These are phyloP conservation scores for Sphyrna mokarran DNA, from an alignment of 2,113 vertebrate species.

Conservation along the genomic window DNA sequence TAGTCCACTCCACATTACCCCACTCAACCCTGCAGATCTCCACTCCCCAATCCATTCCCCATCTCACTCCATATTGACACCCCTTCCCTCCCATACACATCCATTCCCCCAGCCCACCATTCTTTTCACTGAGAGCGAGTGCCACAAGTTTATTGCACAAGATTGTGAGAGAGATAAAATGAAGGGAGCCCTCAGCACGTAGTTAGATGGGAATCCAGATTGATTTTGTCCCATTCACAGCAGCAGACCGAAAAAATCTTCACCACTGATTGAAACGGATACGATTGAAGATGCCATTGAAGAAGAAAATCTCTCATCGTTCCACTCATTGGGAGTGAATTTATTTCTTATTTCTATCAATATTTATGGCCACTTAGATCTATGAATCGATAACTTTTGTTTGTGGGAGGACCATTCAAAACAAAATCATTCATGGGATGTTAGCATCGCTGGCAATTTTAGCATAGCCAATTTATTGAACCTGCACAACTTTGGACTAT, in stretches of 20 bases:
- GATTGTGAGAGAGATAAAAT: neutral
- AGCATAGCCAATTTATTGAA: too few species aligned
- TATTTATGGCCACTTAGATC: neutral
- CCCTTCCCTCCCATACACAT: too few species aligned
- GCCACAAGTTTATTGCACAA: neutral
- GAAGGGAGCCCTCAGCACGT: neutral
- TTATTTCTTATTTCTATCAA: neutral
- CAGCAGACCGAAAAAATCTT: neutral
- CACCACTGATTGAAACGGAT: neutral
- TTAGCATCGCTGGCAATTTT: too few species aligned
- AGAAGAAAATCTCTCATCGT: neutral
- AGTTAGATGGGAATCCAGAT: neutral
- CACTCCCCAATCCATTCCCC: neutral
- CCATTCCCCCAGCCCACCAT: neutral
- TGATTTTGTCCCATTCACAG: neutral
- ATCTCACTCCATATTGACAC: too few species aligned
- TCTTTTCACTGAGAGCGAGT: neutral
- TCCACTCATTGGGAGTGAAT: neutral
- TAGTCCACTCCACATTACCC: neutral
- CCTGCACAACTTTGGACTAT: too few species aligned
- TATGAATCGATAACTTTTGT: neutral
- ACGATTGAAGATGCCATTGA: neutral
- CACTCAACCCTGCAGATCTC: too few species aligned
- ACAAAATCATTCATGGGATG: neutral
- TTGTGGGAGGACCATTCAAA: neutral